Percentiles rank a stretch among this genome's conserved stretches.
These are phyloP conservation scores for Stichodactyla helianthus DNA, from an alignment of 64 coral and sea anemone species.

Conservation along the genomic window DNA sequence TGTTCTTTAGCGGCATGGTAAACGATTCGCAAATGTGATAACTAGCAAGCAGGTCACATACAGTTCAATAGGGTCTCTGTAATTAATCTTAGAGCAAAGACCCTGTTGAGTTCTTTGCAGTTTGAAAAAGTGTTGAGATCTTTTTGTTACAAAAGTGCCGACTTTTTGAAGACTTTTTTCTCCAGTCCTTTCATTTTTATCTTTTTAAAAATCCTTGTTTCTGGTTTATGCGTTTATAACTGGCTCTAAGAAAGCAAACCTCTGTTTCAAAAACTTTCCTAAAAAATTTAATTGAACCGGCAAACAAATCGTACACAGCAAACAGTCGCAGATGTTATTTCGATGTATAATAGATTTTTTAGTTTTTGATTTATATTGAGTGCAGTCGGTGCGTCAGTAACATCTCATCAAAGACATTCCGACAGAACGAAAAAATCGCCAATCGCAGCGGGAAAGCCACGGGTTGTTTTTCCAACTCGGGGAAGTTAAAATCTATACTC, in stretches of 20 bases:
- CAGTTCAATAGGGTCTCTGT: slow-evolving; percentile 8
- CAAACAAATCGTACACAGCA: too few species aligned
- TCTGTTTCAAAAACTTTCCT: too few species aligned
- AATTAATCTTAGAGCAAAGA: neutral
- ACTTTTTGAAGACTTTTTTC: neutral
- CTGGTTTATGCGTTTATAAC: neutral
- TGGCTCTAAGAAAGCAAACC: too few species aligned
- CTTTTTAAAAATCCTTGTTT: neutral
- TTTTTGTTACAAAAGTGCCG: neutral
- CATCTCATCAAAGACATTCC: slow-evolving; percentile 17
- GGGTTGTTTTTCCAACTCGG: neutral
- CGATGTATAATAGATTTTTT: neutral
- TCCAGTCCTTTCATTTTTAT: neutral
- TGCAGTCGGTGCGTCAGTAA: slow-evolving; percentile 5
- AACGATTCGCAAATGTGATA: slow-evolving; percentile 20
- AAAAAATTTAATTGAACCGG: too few species aligned
- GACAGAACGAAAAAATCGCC: neutral
- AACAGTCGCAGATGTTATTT: slow-evolving; percentile 1
- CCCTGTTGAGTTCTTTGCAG: neutral
- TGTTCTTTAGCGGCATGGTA: slow-evolving; percentile 4
- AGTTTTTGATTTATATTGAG: neutral
- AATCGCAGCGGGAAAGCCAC: neutral
- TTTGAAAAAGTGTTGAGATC: neutral
- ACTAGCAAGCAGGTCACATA: slow-evolving; percentile 8
- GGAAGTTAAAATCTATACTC: neutral